phyloP scores from a whole-genome alignment of 2,888 invertebrate genomes.

The Alsophila aescularia region DNA sequence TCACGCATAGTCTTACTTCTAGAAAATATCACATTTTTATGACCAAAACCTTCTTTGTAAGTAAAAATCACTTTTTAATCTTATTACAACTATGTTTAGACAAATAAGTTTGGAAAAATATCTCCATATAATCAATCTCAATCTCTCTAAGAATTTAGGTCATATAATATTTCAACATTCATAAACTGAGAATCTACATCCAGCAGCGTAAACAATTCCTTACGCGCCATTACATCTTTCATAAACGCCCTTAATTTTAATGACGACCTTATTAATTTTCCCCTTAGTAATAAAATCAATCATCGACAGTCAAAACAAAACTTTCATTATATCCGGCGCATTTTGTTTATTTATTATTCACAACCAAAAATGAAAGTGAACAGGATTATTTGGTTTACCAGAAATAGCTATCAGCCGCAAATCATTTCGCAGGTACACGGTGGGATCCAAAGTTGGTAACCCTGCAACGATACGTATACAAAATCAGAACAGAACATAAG shows the following conservation, averaged over 20 bases:
- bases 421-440: constrained; percentile 69
- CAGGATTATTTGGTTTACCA: constrained; percentile 70
- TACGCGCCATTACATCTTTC: constrained; percentile 29
- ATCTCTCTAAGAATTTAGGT: constrained; percentile 32
- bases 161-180: constrained; percentile 34
- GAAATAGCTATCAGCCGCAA: constrained; percentile 78
- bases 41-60: no score
- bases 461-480: not conserved
- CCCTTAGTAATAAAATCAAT: constrained; percentile 67
- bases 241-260: constrained; percentile 37
- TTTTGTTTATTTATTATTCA: constrained; percentile 70
- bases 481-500: constrained; percentile 1
- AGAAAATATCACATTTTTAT: no score
- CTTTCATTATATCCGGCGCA: constrained; percentile 64
- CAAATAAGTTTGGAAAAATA: constrained; percentile 5
- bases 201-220: constrained; percentile 18
- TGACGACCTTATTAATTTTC: constrained; percentile 49
- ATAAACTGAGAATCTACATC: constrained; percentile 29
- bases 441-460: constrained; percentile 31
- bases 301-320: constrained; percentile 65
- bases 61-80: no score
- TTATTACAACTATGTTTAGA: not conserved
- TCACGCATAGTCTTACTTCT: no score
- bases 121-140: constrained; percentile 7
- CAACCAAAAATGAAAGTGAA: constrained; percentile 72